Conservation (phyloP, 2,113 vertebrate species). For the Upupa epops region DNA sequence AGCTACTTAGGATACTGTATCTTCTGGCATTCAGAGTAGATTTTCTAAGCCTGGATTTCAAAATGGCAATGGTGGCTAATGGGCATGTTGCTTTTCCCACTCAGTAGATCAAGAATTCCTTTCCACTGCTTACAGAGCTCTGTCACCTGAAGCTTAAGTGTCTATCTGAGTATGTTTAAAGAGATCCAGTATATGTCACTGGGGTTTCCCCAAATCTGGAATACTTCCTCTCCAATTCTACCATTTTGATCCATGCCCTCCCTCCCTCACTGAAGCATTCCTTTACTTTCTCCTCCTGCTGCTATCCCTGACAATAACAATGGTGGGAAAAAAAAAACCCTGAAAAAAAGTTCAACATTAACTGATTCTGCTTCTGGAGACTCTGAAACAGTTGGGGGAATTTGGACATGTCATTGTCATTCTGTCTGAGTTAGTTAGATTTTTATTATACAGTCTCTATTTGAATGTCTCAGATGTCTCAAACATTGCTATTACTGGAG, state of each 20-base stretch:
- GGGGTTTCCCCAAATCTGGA: not conserved
- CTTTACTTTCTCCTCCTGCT: not conserved
- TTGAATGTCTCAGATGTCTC: not conserved
- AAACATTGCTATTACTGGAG: not conserved
- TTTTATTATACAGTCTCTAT: not conserved
- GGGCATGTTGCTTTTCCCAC: not conserved
- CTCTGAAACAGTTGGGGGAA: not conserved
- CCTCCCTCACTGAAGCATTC: not conserved
- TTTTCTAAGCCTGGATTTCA: not conserved
- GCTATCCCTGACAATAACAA: not conserved
- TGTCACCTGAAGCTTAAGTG: not conserved
- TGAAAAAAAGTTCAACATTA: not conserved
- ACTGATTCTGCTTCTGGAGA: not conserved
- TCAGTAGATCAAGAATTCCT: not conserved
- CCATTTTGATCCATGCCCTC: not conserved
- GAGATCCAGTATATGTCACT: accelerated
- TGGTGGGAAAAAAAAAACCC: not conserved
- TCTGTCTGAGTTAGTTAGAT: not conserved
- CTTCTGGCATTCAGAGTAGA: accelerated
- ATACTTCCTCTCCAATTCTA: not conserved
- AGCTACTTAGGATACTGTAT: not conserved
- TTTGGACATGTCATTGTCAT: not conserved
- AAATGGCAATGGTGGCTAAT: not conserved
- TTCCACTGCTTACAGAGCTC: not conserved
- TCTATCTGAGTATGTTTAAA: not conserved